Conservation (phyloP, 1,140 invertebrate genomes). For the Drosophila sturtevanti region DNA sequence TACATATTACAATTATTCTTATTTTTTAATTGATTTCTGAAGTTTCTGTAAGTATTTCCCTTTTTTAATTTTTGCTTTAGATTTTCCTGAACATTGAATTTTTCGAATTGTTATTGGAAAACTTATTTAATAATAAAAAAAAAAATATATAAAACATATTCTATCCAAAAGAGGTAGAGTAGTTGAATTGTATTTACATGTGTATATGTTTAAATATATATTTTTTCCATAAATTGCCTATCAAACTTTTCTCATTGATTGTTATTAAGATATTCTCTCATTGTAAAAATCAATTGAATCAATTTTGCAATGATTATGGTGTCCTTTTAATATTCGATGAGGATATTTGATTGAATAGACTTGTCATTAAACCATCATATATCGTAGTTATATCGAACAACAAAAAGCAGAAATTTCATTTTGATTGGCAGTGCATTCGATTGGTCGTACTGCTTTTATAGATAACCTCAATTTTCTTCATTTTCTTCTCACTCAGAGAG, state of each 20-base stretch:
- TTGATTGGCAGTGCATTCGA: not conserved
- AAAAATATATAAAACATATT: too few species aligned
- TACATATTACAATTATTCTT: too few species aligned
- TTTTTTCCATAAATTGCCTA: too few species aligned
- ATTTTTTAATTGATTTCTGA: too few species aligned
- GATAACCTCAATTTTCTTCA: conserved; percentile 2
- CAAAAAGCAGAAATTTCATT: not conserved
- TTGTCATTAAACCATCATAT: not conserved
- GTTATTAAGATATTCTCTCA: not conserved
- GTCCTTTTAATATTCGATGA: not conserved
- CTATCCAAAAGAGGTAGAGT: too few species aligned
- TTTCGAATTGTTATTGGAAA: too few species aligned
- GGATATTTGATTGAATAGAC: not conserved
- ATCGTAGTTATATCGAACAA: not conserved
- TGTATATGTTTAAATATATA: too few species aligned
- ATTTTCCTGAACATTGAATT: too few species aligned
- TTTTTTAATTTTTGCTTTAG: too few species aligned
- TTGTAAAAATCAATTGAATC: not conserved
- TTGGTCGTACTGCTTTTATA: not conserved
- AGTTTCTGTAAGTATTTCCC: too few species aligned
- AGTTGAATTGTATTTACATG: too few species aligned
- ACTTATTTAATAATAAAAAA: too few species aligned
- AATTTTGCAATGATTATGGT: not conserved
- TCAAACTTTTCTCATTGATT: not conserved
- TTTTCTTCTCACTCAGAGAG: not conserved